Base-by-base conservation (phyloP, 2,113 vertebrate genomes). In the Zapus hudsonius region DNA sequence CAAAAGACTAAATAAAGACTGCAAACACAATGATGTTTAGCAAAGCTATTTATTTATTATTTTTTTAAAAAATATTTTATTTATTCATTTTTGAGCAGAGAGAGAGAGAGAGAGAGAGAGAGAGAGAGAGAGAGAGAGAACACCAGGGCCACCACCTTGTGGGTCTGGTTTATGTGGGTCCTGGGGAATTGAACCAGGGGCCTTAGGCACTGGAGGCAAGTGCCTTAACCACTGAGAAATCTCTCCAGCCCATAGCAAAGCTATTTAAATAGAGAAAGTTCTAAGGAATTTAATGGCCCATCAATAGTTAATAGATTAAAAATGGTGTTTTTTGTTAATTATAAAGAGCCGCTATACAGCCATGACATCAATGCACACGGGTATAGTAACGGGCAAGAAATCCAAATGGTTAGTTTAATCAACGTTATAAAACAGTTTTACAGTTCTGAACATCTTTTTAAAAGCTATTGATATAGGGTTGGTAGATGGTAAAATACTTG, bases 311-410 rank as follows among this genome's bases (percentile, higher is more conserved):
- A 38, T 64, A 79, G 27, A 70, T 93, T 69, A 69, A 87, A 78
- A 94, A 42, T 80, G 25, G 42, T 83, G 40, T 52, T 66, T 5
- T 23, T 67, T 83, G n/a, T n/a, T n/a, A n/a, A n/a, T 93, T 89
- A 76, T 29, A 80, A 91, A 89, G 44, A 89, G 42, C 16, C n/a
- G 64, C 72, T 69, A 3, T 52, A 36, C 11, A 61, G 61, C 73
- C 67, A 72, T 55, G 36, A 40, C 44, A 88, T 93, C 31, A 42
- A 83, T 47, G 52, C 44, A 55, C 57, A n/a, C 70, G 27, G 64
- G 66, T 59, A 69, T 64, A 83, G 3, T 64, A 59, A 85, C 25
- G n/a, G 40, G 25, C 20, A 17, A n/a, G 91, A 80, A 42, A 82
- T n/a, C 69, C 36, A 44, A 36, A 61, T 44, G 70, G 29, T 72